Evolutionary conservation across 2,888 invertebrate genomes (phyloP).

Genomic region (Cephus pulcher): DNA sequence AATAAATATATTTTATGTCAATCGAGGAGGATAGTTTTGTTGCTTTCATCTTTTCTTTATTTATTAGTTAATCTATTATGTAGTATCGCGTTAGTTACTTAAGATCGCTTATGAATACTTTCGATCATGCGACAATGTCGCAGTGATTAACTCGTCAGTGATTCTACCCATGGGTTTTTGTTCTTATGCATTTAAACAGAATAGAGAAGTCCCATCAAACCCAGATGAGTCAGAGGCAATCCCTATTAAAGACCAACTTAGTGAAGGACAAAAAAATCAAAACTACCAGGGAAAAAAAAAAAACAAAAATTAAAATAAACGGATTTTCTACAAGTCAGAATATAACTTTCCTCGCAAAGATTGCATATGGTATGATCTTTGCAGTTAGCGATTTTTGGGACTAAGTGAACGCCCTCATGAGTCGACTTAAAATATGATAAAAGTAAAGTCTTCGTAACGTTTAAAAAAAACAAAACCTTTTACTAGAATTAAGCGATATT

Average conservation of each 20-base stretch:
- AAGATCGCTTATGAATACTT: not conserved
- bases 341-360: not conserved
- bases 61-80: not conserved
- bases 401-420: not conserved
- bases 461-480: not conserved
- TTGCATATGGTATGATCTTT: not conserved
- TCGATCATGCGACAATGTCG: not conserved
- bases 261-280: not conserved
- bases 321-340: not conserved
- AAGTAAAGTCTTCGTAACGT: not conserved
- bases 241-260: not conserved
- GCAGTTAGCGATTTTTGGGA: not conserved
- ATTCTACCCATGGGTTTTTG: not conserved
- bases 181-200: not conserved
- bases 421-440: not conserved
- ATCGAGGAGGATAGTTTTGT: slow-evolving; percentile 8
- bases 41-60: not conserved
- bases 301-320: not conserved
- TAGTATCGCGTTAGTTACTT: too few species aligned
- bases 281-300: not conserved
- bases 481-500: not conserved
- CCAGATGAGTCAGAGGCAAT: not conserved
- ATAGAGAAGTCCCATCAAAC: not conserved
- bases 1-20: slow-evolving; percentile 17
- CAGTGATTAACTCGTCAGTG: not conserved